Evolutionary conservation across 2,888 invertebrate species (phyloP), one percentile per base, ranked within the genome.

Genomic region (Carpatolechia fugitivella): DNA sequence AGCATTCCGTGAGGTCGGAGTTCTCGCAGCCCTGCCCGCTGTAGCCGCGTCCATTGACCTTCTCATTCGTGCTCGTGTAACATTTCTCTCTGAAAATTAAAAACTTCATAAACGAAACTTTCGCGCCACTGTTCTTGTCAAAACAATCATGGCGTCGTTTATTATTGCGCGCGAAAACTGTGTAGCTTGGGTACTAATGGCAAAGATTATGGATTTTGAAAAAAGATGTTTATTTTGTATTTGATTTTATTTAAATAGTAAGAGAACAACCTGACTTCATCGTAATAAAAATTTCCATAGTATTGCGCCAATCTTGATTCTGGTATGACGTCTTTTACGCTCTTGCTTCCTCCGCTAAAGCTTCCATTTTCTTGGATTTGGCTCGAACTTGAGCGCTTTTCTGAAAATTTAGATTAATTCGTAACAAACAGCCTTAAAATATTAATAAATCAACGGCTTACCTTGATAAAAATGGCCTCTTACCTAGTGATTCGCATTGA

Each of bases 271-370:
- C 87, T 88, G 70, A 70, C 68, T 67, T 89, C 90, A 70, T 90
- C 88, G 71, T 91, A 88, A 78, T 91, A 92, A 69, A 91, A 91
- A 71, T 90, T 91, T 76, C 92, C 91, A 67, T 91, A 92, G 72
- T 90, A 91, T 61, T 84, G 85, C 54, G 92, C 91, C 73, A 94
- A 78, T 82, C 91, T 91, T 58, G 94, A 94, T 60, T 91, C 85
- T 5, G 94, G 93, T 66, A 94, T 93, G 49, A 92, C 91, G 69
- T 93, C 93, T 70, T 91, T 91, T 33, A 93, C 93, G 60, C 90
- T 91, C 70, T 86, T 80, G 57, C 78, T 74, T 63, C 78, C 72
- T 63, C 78, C 72, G 66, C 77, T 76, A 63, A 67, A 70, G 68
- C 69, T 76, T 63, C 79, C 83, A 80, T 85, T 84, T 62, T 88